Evolutionary conservation across 2,113 vertebrate genomes (phyloP).

Genomic region (Grallaria varia): DNA sequence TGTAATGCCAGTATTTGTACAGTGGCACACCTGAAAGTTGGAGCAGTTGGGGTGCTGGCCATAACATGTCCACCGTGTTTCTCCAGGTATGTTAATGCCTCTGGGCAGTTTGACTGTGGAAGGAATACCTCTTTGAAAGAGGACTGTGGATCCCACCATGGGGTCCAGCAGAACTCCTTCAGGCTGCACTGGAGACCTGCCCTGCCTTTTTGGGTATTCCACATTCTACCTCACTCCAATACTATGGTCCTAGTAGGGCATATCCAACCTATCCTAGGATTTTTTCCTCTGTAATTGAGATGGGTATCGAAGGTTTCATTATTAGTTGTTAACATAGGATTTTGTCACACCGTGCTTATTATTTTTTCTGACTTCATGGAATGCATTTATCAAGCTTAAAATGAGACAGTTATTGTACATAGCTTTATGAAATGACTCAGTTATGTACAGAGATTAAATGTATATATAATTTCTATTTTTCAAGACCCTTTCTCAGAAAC

Average conservation of each 20-base stretch:
- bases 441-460: background rate
- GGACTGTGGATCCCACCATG: background rate
- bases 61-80: rapidly evolving
- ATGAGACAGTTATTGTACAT: background rate
- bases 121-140: background rate
- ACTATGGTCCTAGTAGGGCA: background rate
- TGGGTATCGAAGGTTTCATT: background rate
- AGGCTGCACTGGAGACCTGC: background rate
- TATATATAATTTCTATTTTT: background rate
- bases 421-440: background rate
- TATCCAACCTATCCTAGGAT: background rate
- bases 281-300: background rate
- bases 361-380: background rate
- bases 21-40: rapidly evolving
- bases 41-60: background rate
- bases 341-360: background rate
- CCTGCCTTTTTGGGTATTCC: background rate
- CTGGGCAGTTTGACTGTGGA: background rate
- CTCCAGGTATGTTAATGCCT: background rate
- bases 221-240: background rate
- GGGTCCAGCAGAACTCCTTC: background rate
- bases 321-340: background rate
- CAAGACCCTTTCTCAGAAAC: background rate
- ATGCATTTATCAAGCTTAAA: background rate
- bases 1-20: background rate